phyloP scores from a whole-genome alignment of 92 coral and sea anemone species.

The Porites divaricata region DNA sequence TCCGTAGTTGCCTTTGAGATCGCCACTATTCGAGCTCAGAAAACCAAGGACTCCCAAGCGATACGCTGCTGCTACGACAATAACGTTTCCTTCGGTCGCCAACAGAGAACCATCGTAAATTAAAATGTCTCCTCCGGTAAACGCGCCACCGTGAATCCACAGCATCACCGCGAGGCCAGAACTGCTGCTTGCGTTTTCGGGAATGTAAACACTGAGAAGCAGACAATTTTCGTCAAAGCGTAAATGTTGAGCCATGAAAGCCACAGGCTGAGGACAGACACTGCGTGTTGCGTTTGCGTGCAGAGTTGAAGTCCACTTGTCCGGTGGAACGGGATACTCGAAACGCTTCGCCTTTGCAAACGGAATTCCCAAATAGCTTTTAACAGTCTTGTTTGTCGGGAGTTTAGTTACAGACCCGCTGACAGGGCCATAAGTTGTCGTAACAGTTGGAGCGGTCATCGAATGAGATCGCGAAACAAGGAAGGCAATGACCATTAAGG shows the following conservation, averaged over 20 bases:
- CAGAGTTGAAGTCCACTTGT: conserved; percentile 14
- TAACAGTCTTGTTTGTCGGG: conserved; percentile 5
- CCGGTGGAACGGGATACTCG: conserved; percentile 7
- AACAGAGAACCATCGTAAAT: conserved; percentile 12
- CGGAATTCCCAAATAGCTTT: conserved; percentile 21
- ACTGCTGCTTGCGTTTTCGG: background rate
- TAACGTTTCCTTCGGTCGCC: conserved; percentile 35
- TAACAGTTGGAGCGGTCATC: background rate
- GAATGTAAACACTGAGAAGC: conserved; percentile 24
- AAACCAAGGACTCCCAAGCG: conserved; percentile 35
- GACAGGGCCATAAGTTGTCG: background rate
- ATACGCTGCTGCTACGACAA: conserved; percentile 25
- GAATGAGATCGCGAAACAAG: background rate
- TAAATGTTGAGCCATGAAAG: background rate
- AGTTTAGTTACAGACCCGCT: background rate
- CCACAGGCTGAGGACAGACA: conserved; percentile 4
- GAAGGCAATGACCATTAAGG: background rate
- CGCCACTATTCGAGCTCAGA: background rate
- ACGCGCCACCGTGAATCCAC: conserved; percentile 46
- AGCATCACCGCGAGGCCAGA: conserved; percentile 31
- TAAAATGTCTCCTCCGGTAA: background rate
- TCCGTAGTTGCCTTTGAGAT: conserved; percentile 40
- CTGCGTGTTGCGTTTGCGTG: background rate
- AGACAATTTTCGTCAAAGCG: conserved; percentile 32
- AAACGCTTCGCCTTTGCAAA: background rate